Evolutionary conservation across 2,113 vertebrate species (phyloP).

Genomic region (Abramis brama): DNA sequence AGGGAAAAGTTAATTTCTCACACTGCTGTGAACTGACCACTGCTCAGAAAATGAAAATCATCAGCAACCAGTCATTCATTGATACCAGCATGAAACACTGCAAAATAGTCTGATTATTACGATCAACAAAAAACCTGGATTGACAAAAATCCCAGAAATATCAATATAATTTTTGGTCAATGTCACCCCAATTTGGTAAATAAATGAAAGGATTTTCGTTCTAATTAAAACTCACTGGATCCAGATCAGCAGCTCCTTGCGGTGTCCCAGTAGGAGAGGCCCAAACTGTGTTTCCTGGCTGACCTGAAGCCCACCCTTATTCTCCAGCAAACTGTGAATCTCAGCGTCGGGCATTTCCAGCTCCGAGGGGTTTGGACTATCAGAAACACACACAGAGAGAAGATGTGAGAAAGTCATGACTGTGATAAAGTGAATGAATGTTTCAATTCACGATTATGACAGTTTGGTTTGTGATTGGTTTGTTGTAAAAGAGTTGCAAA

Average conservation of each 20-base stretch:
- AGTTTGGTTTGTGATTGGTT: no score
- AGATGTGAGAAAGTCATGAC: no score
- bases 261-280: constrained; percentile 78
- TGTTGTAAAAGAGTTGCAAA: no score
- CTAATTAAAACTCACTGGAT: constrained; percentile 82
- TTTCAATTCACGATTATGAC: no score
- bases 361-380: not conserved
- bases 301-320: constrained; percentile 84
- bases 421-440: no score
- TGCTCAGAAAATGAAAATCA: no score
- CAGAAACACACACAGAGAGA: not conserved
- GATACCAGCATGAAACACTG: no score
- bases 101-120: not conserved
- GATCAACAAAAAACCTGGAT: no score
- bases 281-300: constrained; percentile 82
- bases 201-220: not conserved
- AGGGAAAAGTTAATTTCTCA: not conserved
- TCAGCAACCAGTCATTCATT: no score
- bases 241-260: constrained; percentile 76
- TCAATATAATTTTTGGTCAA: not conserved
- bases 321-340: constrained; percentile 70
- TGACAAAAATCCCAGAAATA: not conserved
- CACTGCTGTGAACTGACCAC: not conserved
- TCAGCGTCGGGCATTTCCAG: constrained; percentile 48
- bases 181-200: not conserved